Conservation (phyloP, 1,140 invertebrate species). For the Drosophila arawakana region DNA sequence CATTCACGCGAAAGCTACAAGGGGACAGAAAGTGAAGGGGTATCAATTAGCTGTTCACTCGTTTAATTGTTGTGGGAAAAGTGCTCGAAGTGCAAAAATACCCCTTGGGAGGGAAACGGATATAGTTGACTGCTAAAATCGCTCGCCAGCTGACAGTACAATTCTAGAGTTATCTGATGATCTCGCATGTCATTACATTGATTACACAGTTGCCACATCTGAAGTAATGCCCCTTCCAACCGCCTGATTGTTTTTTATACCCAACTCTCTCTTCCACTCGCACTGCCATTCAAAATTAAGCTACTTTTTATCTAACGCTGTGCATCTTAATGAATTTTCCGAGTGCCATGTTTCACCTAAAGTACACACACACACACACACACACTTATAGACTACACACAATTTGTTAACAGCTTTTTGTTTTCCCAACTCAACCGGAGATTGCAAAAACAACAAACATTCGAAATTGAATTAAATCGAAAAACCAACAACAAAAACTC, state of each 20-base stretch:
- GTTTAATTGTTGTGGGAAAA: conserved; percentile 45
- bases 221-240: not conserved
- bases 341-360: conserved; percentile 20
- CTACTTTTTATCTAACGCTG: conserved; percentile 46
- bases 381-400: conserved; percentile 52
- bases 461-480: conserved; percentile 47
- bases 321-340: conserved; percentile 66
- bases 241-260: not conserved
- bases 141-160: conserved; percentile 39
- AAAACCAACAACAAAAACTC: conserved; percentile 11
- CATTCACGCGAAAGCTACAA: conserved; percentile 87
- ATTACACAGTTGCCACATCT: conserved; percentile 54
- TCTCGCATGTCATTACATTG: conserved; percentile 66
- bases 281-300: conserved; percentile 57
- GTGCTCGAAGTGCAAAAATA: conserved; percentile 30
- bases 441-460: conserved; percentile 65
- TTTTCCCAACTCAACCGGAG: conserved; percentile 72
- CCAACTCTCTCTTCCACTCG: not conserved
- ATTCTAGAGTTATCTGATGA: conserved; percentile 54
- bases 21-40: not conserved
- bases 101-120: conserved; percentile 22
- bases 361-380: conserved; percentile 8
- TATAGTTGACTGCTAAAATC: conserved; percentile 29
- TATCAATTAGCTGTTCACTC: conserved; percentile 51
- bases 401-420: conserved; percentile 79